Evolutionary conservation across 2,113 vertebrate genomes (phyloP).

Genomic region (human (Homo sapiens)): GRCh38 chr7:149268001-149268500

Average conservation of each 20-base stretch:
- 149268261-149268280: not conserved
- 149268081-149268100: not conserved
- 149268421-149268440: not conserved
- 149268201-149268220: not conserved
- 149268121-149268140: not conserved
- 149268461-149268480: not conserved
- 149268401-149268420: not conserved
- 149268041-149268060: not conserved
- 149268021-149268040: not conserved
- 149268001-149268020: not conserved
- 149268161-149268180: not conserved
- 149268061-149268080: not conserved
- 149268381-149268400: not conserved
- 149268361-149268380: not conserved
- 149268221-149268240: too few species aligned
- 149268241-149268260: not conserved
- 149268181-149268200: not conserved
- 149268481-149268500: too few species aligned
- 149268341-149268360: not conserved
- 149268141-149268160: not conserved
- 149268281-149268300: not conserved
- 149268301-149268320: not conserved
- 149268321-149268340: not conserved
- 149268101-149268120: not conserved
- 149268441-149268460: not conserved